Percentiles rank a stretch among this genome's conserved stretches.
phyloP scores from a whole-genome alignment of 2,888 invertebrate species.

The Reticulitermes lucifugus region DNA sequence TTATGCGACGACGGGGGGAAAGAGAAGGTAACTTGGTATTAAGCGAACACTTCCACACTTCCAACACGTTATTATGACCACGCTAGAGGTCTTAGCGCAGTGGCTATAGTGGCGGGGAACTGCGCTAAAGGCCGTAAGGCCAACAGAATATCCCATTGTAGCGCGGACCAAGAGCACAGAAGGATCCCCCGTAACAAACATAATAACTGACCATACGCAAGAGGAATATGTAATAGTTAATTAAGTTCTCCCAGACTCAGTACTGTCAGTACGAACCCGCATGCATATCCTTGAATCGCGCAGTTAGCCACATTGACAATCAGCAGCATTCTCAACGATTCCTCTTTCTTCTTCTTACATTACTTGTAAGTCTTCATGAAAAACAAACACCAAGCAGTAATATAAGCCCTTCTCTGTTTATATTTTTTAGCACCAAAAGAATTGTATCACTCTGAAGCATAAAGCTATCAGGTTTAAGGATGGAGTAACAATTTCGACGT shows the following conservation, averaged over 20 bases:
- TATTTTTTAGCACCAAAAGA: too few relatives aligned
- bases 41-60: slow-evolving; percentile 19
- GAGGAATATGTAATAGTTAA: slow-evolving; percentile 15
- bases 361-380: too few relatives aligned
- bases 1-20: background rate
- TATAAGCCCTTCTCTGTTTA: too few relatives aligned
- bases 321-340: too few relatives aligned
- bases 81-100: slow-evolving; percentile 4
- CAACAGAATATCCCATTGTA: background rate
- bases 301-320: too few relatives aligned
- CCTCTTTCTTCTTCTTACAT: too few relatives aligned
- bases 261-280: too few relatives aligned
- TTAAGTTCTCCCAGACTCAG: background rate
- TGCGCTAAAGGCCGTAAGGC: background rate
- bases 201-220: background rate
- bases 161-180: background rate
- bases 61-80: slow-evolving; percentile 5
- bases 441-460: too few relatives aligned
- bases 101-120: background rate
- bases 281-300: too few relatives aligned
- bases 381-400: too few relatives aligned
- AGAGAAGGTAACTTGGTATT: background rate
- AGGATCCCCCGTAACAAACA: background rate
- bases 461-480: too few relatives aligned
- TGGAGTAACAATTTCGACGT: too few relatives aligned